A percentile compares a stretch with the other conserved stretches of the same genome.
phyloP scores from a whole-genome alignment of 2,113 vertebrate genomes.

The Osmerus eperlanus region DNA sequence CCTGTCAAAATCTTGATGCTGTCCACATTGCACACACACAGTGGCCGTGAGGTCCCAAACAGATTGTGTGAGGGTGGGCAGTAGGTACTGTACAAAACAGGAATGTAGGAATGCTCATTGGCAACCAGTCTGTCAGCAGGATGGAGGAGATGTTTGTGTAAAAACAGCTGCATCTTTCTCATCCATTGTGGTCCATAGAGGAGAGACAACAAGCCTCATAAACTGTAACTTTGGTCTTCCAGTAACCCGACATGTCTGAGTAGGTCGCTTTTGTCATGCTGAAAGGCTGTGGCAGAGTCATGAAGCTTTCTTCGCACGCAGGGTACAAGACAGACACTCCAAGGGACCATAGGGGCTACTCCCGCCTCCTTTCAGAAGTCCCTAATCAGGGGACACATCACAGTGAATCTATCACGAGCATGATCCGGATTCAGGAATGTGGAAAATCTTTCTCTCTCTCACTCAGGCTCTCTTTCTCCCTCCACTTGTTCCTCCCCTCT shows the following conservation, averaged over 20 bases:
- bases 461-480: constrained; percentile 21
- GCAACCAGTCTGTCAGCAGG: no score
- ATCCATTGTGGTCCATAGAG: no score
- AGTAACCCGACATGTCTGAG: no score
- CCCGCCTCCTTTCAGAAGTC: neutral
- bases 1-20: neutral
- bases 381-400: constrained; percentile 6
- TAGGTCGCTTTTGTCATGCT: no score
- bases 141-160: no score
- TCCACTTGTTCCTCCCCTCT: constrained; percentile 25
- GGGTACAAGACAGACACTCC: neutral
- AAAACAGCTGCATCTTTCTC: no score
- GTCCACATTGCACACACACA: neutral
- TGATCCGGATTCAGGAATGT: constrained; percentile 35
- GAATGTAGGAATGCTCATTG: neutral
- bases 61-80: no score
- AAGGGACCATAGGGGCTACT: neutral
- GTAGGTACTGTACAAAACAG: neutral
- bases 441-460: constrained; percentile 14
- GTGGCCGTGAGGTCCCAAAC: no score
- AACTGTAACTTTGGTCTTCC: no score
- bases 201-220: no score
- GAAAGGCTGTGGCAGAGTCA: no score
- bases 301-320: neutral
- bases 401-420: constrained; percentile 10